Percentiles rank a stretch among this genome's conserved stretches.
These are phyloP conservation scores for Patella pellucida DNA, from an alignment of 2,888 invertebrate species.

Conservation along the genomic window DNA sequence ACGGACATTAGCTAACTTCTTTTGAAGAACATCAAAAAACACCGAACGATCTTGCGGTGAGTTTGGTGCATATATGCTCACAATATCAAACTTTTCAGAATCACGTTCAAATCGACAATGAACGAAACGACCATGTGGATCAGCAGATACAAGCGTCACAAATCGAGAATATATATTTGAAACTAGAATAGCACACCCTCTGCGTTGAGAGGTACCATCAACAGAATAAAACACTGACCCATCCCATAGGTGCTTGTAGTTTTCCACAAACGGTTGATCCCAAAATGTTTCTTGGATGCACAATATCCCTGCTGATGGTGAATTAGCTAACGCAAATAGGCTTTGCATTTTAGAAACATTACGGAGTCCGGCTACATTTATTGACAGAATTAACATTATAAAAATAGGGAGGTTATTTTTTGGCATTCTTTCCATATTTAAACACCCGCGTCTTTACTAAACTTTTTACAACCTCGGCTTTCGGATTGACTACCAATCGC, in stretches of 20 bases:
- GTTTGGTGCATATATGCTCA: too few relatives aligned
- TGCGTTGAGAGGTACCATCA: not conserved
- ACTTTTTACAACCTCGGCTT: not conserved
- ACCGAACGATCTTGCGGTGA: too few relatives aligned
- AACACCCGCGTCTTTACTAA: not conserved
- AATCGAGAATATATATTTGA: too few relatives aligned
- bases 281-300: not conserved
- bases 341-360: not conserved
- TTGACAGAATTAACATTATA: not conserved
- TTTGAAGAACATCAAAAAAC: too few relatives aligned
- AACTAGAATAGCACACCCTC: slow-evolving; percentile 4
- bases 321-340: not conserved
- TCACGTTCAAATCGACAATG: too few relatives aligned
- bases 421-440: not conserved
- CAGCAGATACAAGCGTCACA: too few relatives aligned
- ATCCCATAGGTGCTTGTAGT: too few relatives aligned
- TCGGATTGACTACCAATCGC: not conserved
- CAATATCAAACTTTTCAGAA: too few relatives aligned
- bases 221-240: not conserved
- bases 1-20: too few relatives aligned
- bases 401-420: not conserved
- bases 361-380: not conserved
- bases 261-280: too few relatives aligned
- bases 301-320: not conserved
- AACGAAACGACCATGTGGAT: too few relatives aligned